Conservation (phyloP, 2,888 invertebrate species). For the Coecobrya sp. region DNA sequence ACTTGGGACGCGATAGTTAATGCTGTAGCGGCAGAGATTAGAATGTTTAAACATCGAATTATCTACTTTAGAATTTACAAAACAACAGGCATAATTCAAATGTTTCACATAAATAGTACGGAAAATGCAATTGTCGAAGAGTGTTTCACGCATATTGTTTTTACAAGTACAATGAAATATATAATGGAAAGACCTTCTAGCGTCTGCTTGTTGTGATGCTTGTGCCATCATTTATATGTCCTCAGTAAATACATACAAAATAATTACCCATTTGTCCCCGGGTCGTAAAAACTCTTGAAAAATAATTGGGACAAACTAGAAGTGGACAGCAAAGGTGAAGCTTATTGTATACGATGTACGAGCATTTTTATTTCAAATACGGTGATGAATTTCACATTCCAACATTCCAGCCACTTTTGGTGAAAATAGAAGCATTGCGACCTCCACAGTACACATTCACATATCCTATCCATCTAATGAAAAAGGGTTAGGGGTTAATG, state of each 20-base stretch:
- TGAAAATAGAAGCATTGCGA: not conserved
- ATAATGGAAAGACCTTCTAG: not conserved
- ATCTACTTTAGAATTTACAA: no score
- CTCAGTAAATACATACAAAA: constrained; percentile 18
- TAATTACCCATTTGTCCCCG: constrained; percentile 69
- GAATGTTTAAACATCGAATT: no score
- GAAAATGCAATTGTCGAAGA: not conserved
- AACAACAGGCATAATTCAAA: no score
- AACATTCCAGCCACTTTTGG: constrained; percentile 47
- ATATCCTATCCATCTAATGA: constrained; percentile 25
- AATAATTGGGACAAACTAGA: constrained; percentile 77
- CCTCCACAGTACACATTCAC: not conserved
- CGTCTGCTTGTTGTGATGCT: not conserved
- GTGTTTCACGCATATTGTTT: constrained; percentile 10
- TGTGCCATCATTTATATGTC: constrained; percentile 10
- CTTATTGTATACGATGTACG: constrained; percentile 20
- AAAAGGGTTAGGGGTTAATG: constrained; percentile 14
- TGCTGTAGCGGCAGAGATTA: no score
- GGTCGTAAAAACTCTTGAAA: constrained; percentile 69
- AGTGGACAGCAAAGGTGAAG: constrained; percentile 51
- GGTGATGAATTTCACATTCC: constrained; percentile 56
- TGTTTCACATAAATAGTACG: constrained; percentile 5
- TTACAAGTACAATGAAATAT: not conserved
- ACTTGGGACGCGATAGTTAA: no score
- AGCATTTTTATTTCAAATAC: constrained; percentile 38